These are phyloP conservation scores for Ceratotherium simum DNA, from an alignment of 2,113 vertebrate species.

Conservation along the genomic window DNA sequence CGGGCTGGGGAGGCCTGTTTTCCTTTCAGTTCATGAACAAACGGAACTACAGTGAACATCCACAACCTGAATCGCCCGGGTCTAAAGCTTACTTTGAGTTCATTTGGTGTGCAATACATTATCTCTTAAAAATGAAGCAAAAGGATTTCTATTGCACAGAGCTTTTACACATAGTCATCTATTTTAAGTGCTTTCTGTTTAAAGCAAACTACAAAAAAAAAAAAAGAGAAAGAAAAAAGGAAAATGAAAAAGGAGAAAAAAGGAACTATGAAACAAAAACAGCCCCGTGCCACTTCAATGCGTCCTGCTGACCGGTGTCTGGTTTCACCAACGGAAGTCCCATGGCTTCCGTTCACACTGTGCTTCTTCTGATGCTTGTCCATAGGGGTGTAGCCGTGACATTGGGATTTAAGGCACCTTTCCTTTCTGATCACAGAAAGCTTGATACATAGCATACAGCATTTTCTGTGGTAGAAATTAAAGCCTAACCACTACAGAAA, in stretches of 20 bases:
- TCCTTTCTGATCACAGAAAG: conserved; percentile 87
- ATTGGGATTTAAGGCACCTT: conserved; percentile 87
- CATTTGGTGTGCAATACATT: conserved; percentile 63
- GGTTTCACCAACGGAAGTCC: conserved; percentile 53
- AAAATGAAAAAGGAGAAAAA: not conserved
- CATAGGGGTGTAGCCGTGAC: conserved; percentile 72
- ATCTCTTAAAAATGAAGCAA: conserved; percentile 65
- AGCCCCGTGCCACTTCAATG: conserved; percentile 28
- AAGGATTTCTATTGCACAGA: conserved; percentile 87
- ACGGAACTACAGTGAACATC: conserved; percentile 59
- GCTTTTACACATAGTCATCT: conserved; percentile 71
- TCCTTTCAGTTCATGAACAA: conserved; percentile 18
- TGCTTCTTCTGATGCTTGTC: conserved; percentile 85
- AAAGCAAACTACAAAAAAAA: conserved; percentile 68
- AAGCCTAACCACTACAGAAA: conserved; percentile 65
- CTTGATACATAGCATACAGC: conserved; percentile 74
- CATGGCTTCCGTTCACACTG: conserved; percentile 73
- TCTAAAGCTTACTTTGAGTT: conserved; percentile 76
- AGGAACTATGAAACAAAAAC: conserved; percentile 38
- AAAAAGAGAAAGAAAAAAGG: not conserved
- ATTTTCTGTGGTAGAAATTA: conserved; percentile 76
- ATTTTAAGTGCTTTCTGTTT: conserved; percentile 79
- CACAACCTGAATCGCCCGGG: conserved; percentile 72
- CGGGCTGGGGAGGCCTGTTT: not conserved
- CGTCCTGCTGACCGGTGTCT: not conserved